Evolutionary conservation across 2,113 vertebrate genomes (phyloP).

Genomic region (Megaleporinus macrocephalus): DNA sequence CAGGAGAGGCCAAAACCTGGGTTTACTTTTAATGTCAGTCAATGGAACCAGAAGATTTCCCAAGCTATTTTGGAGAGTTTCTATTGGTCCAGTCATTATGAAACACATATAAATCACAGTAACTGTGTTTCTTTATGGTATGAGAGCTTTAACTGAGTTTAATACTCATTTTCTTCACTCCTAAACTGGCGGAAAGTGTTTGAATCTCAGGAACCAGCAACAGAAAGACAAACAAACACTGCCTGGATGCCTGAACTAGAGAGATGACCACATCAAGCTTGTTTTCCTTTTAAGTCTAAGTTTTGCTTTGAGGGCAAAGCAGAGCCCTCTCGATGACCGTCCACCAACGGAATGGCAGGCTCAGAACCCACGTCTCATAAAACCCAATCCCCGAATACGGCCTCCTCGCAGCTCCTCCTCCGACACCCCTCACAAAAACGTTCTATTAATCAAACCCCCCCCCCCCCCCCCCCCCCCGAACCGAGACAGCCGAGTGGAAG

Average conservation of each 20-base stretch:
- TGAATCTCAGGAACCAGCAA: no score
- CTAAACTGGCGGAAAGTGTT: background rate
- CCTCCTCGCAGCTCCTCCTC: no score
- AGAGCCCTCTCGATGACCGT: background rate
- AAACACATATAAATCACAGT: no score
- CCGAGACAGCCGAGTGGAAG: background rate
- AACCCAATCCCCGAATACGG: slow-evolving; percentile 5
- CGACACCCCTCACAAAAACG: background rate
- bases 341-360: background rate
- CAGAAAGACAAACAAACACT: background rate
- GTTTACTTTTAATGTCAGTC: no score
- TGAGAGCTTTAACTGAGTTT: no score
- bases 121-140: no score
- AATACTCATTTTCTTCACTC: no score
- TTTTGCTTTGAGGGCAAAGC: background rate
- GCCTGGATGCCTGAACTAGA: background rate
- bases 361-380: background rate
- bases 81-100: no score
- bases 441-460: background rate
- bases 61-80: no score
- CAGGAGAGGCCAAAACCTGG: no score
- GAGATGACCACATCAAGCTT: background rate
- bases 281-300: slow-evolving; percentile 14
- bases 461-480: no score
- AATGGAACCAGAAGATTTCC: no score